Percentiles rank a stretch among this genome's conserved stretches.
phyloP scores from a whole-genome alignment of 1,140 invertebrate species.

The Leucophenga varia region DNA sequence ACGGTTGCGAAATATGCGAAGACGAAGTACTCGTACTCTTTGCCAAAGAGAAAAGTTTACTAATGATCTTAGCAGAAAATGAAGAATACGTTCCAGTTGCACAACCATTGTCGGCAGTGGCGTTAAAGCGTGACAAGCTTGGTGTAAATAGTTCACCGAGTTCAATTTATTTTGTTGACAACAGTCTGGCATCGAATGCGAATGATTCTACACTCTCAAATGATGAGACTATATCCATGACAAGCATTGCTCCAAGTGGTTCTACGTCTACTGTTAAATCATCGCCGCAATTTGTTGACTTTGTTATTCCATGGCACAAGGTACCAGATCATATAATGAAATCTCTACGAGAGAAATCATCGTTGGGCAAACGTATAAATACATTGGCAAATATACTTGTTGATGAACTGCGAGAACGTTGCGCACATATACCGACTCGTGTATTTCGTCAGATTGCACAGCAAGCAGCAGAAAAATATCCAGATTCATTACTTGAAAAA shows the following conservation, averaged over 20 bases:
- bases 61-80: slow-evolving; percentile 34
- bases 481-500: slow-evolving; percentile 37
- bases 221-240: slow-evolving; percentile 36
- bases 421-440: slow-evolving; percentile 29
- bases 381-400: slow-evolving; percentile 35
- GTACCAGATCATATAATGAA: slow-evolving; percentile 45
- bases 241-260: slow-evolving; percentile 30
- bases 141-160: slow-evolving; percentile 40
- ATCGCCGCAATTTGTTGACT: slow-evolving; percentile 35
- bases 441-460: slow-evolving; percentile 41
- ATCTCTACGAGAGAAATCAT: slow-evolving; percentile 26
- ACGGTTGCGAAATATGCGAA: slow-evolving; percentile 43
- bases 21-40: slow-evolving; percentile 39
- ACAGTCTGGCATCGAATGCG: slow-evolving; percentile 34
- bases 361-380: slow-evolving; percentile 36
- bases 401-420: slow-evolving; percentile 32
- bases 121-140: too few species aligned
- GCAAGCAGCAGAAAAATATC: slow-evolving; percentile 41
- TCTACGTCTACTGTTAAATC: slow-evolving; percentile 27
- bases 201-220: slow-evolving; percentile 43
- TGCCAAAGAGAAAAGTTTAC: slow-evolving; percentile 39
- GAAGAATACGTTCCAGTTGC: slow-evolving; percentile 42
- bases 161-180: slow-evolving; percentile 37
- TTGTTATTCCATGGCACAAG: slow-evolving; percentile 40
- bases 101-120: slow-evolving; percentile 37